Evolutionary conservation across 2,113 vertebrate genomes (phyloP).

Genomic region (Sarotherodon lohbergeri): DNA sequence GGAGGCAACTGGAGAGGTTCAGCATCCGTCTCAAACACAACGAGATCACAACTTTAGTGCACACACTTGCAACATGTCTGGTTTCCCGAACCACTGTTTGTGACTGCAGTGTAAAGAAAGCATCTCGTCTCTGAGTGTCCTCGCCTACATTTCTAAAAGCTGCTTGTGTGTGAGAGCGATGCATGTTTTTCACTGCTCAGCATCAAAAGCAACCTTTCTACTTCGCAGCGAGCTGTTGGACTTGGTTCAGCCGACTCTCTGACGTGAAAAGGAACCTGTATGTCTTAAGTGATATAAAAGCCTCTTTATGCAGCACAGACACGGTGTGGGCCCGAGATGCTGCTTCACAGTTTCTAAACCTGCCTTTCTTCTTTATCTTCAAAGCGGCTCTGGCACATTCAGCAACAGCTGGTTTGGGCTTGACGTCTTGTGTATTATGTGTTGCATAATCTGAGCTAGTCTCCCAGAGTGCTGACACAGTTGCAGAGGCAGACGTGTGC

Average conservation of each 20-base stretch:
- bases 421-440: neutral
- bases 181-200: neutral
- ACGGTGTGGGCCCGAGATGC: neutral
- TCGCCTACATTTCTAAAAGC: neutral
- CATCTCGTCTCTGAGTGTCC: rapidly evolving
- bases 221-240: neutral
- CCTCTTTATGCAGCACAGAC: neutral
- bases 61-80: neutral
- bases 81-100: neutral
- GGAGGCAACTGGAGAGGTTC: neutral
- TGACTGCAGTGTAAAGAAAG: neutral
- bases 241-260: rapidly evolving
- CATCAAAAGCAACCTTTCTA: rapidly evolving
- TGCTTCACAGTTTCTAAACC: neutral
- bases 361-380: neutral
- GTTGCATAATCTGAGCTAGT: neutral
- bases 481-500: neutral
- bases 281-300: neutral
- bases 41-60: rapidly evolving
- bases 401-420: neutral
- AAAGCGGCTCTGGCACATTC: neutral
- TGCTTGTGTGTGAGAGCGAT: rapidly evolving
- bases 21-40: neutral
- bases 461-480: neutral
- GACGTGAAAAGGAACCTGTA: neutral